These are phyloP conservation scores for Paramisgurnus dabryanus DNA, from an alignment of 2,113 vertebrate species.

Conservation along the genomic window DNA sequence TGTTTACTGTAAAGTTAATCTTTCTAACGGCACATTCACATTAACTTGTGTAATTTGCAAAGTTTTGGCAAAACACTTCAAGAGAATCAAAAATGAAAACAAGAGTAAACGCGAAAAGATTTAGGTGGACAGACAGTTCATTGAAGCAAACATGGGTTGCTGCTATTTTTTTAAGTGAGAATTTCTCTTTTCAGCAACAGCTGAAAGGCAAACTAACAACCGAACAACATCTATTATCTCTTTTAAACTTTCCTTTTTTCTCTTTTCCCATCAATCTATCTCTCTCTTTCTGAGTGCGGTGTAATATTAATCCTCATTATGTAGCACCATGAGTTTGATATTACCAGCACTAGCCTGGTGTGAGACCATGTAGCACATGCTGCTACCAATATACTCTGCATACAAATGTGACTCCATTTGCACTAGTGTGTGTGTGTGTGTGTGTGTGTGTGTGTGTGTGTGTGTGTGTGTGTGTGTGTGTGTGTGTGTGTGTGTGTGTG, in stretches of 20 bases:
- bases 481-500: neutral
- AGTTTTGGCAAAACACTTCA: neutral
- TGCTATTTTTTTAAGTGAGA: neutral
- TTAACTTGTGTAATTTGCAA: conserved; percentile 5
- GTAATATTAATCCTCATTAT: conserved; percentile 51
- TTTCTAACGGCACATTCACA: neutral
- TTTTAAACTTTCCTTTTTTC: neutral
- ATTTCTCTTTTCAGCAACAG: neutral
- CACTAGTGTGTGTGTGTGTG: neutral
- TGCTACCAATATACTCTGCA: conserved; percentile 53
- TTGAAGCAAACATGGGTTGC: neutral
- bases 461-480: too few relatives aligned
- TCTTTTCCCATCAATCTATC: neutral
- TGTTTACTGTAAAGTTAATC: neutral
- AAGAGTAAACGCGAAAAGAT: neutral
- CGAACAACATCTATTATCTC: conserved; percentile 29
- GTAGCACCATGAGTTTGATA: conserved; percentile 45
- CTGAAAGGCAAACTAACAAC: conserved; percentile 16
- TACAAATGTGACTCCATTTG: conserved; percentile 44
- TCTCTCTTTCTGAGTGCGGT: conserved; percentile 16
- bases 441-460: too few relatives aligned
- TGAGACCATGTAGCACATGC: conserved; percentile 39
- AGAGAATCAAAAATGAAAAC: too few relatives aligned
- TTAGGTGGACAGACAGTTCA: neutral
- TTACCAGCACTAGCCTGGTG: conserved; percentile 45